phyloP scores from a whole-genome alignment of 2,113 vertebrate genomes.

The Platysternon megacephalum region DNA sequence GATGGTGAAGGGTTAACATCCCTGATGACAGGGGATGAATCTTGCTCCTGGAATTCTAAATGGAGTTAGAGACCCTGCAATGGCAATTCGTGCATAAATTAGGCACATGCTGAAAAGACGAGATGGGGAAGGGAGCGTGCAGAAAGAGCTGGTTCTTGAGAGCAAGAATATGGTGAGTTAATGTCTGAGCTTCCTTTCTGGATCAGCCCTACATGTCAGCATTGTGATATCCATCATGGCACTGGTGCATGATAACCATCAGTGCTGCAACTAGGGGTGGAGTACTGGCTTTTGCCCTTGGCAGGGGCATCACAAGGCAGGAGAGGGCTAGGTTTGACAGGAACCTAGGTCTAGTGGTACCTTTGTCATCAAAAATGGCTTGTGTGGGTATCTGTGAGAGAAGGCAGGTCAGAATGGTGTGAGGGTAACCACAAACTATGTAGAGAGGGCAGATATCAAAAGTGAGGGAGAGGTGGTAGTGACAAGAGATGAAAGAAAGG shows the following conservation, averaged over 20 bases:
- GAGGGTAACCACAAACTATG: not conserved
- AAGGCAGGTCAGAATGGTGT: not conserved
- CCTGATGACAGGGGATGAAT: not conserved
- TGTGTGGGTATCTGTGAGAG: not conserved
- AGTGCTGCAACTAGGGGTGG: not conserved
- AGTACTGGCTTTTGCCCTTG: not conserved
- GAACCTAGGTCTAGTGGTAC: not conserved
- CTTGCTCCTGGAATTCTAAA: not conserved
- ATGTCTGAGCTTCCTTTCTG: fast-evolving
- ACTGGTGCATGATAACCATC: not conserved
- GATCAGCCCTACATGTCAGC: not conserved
- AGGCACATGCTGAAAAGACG: fast-evolving
- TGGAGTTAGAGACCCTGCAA: fast-evolving
- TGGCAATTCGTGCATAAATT: not conserved
- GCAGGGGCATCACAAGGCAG: not conserved
- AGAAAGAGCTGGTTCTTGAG: not conserved
- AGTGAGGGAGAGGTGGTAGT: not conserved
- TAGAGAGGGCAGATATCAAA: not conserved
- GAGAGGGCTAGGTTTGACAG: not conserved
- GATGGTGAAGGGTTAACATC: not conserved
- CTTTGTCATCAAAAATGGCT: not conserved
- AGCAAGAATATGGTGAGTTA: not conserved
- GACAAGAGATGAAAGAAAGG: not conserved
- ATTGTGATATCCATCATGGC: not conserved
- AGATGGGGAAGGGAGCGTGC: not conserved